phyloP scores from a whole-genome alignment of 2,113 vertebrate genomes.

The Gnathonemus echidnorhynchus region DNA sequence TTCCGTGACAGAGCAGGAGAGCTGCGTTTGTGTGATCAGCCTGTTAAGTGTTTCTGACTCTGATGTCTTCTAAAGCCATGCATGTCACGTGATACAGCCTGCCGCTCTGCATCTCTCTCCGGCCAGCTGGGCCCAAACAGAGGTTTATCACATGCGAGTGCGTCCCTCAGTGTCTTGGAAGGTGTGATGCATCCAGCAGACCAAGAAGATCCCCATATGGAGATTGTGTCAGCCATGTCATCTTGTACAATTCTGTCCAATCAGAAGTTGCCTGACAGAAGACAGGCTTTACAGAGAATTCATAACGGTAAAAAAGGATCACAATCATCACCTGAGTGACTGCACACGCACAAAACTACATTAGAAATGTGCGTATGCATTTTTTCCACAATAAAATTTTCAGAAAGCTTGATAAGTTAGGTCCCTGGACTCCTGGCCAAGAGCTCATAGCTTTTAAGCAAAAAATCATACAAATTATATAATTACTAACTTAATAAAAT shows the following conservation, averaged over 20 bases:
- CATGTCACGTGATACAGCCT: not conserved
- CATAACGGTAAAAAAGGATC: not conserved
- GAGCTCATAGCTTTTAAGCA: not conserved
- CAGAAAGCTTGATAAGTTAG: not conserved
- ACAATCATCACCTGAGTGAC: not conserved
- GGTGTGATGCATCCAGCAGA: not conserved
- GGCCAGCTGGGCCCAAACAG: not conserved
- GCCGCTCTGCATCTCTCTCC: not conserved
- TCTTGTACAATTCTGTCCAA: not conserved
- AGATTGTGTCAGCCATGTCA: not conserved
- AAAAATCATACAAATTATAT: not conserved
- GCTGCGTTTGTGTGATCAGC: not conserved
- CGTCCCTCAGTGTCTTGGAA: not conserved
- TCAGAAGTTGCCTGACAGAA: not conserved
- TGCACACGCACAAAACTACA: not conserved
- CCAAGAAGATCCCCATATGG: not conserved
- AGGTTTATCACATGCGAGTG: not conserved
- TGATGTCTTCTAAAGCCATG: not conserved
- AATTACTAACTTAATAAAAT: not conserved
- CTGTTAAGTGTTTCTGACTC: not conserved
- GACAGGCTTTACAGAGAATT: not conserved
- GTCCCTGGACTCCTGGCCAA: not conserved
- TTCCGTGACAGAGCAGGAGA: not conserved
- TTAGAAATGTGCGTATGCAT: not conserved
- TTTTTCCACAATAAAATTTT: not conserved